Conservation (phyloP, 2,797 vertebrate species). For the Mallotus villosus region DNA sequence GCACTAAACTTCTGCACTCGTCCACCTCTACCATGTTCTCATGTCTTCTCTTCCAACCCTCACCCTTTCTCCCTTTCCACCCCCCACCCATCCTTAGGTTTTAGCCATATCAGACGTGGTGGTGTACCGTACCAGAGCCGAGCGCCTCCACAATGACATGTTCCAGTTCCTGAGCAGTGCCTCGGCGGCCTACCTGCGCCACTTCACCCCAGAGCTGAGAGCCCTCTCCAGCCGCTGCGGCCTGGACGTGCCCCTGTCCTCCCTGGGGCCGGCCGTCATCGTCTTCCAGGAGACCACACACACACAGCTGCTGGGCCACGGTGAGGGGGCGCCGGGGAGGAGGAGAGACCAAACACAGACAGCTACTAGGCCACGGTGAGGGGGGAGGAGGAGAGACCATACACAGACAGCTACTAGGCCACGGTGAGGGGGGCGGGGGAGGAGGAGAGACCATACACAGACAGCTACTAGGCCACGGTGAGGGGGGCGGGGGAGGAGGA, state of each 20-base stretch:
- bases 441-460: constrained; percentile 84
- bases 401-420: constrained; percentile 77
- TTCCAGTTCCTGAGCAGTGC: constrained; percentile 84
- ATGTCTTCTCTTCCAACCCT: not conserved
- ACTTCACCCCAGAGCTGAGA: constrained; percentile 80
- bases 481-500: no score
- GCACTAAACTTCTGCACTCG: not conserved
- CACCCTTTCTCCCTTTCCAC: not conserved
- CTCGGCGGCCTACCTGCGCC: constrained; percentile 79
- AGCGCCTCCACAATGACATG: constrained; percentile 86
- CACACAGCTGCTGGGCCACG: constrained; percentile 78
- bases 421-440: constrained; percentile 73
- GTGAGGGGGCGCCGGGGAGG: constrained; percentile 65
- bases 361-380: constrained; percentile 77
- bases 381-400: constrained; percentile 79
- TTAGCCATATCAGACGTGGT: constrained; percentile 83
- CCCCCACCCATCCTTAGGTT: constrained; percentile 48
- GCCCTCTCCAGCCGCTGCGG: constrained; percentile 79
- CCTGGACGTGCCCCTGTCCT: constrained; percentile 81
- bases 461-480: constrained; percentile 78
- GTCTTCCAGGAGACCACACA: constrained; percentile 83
- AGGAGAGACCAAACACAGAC: constrained; percentile 82
- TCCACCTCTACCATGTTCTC: not conserved
- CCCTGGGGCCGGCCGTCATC: constrained; percentile 76
- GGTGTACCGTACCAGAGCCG: constrained; percentile 81